Base-by-base conservation (phyloP, 2,888 invertebrate genomes). In the Lasius platythorax region DNA sequence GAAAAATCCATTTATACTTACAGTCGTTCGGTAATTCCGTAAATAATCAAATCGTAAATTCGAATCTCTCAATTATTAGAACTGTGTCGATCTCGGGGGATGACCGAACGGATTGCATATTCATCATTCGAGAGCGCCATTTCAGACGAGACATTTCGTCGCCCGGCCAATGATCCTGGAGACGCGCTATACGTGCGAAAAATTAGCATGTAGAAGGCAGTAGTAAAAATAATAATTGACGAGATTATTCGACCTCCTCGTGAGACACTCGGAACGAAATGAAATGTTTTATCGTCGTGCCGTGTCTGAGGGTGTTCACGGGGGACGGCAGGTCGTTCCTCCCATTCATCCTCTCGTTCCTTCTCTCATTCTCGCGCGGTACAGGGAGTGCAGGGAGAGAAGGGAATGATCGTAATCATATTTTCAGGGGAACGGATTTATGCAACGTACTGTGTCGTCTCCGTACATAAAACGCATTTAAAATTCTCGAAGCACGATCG, bases 381-480 rank as follows among this genome's bases (percentile, higher is more conserved):
- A 11, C 4, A 28, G 43, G 58, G 72, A 40, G 30, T 18, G 79
- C 23, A n/a, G 81, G 64, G 82, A 75, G 50, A 40, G 74, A 70
- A 76, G 73, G 84, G 72, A 79, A 85, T 89, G 91, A 93, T 92
- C 91, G 91, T 89, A 91, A 93, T 94, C 91, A 92, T 91, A 93
- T 93, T 93, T 93, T 89, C 84, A 81, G 86, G 86, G 87, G 78
- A 82, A 89, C 83, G 88, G 89, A 91, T 92, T 92, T 92, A 91
- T 92, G 92, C 91, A 91, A 90, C 91, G 90, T 86, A 88, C 87
- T 87, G 89, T 89, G 88, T 89, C 88, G 88, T 89, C 88, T 88
- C 87, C 88, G 91, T 91, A 89, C 88, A 92, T 89, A 91, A 92
- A 91, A 87, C 91, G 89, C 89, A 90, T 90, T 89, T 91, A 92